Evolutionary conservation across 1,140 invertebrate species (phyloP).

Genomic region (Tetramorium alpestre): DNA sequence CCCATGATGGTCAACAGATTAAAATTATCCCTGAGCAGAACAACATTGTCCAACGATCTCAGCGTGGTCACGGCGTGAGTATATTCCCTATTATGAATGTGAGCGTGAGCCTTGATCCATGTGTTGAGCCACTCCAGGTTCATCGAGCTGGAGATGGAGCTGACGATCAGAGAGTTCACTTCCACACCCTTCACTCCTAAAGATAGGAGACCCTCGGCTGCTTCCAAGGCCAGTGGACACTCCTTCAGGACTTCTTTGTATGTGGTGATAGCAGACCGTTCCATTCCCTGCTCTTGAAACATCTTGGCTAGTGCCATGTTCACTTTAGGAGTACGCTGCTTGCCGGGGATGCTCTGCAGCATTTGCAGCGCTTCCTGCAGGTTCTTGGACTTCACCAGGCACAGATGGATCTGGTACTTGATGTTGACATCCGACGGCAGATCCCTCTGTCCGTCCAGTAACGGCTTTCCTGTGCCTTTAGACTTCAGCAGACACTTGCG

Average conservation of each 20-base stretch:
- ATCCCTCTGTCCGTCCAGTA: conserved; percentile 84
- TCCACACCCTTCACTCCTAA: conserved; percentile 91
- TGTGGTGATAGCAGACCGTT: conserved; percentile 89
- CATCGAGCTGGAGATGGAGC: conserved; percentile 83
- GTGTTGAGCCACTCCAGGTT: conserved; percentile 88
- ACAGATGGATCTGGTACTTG: conserved; percentile 92
- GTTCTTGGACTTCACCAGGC: conserved; percentile 89
- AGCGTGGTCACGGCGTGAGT: conserved; percentile 88
- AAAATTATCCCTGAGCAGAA: conserved; percentile 88
- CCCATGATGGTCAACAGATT: conserved; percentile 89
- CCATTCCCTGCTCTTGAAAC: conserved; percentile 90
- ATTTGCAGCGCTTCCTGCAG: conserved; percentile 88
- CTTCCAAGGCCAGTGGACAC: conserved; percentile 91
- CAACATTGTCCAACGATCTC: conserved; percentile 87
- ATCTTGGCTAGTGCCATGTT: conserved; percentile 91
- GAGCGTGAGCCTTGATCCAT: conserved; percentile 90
- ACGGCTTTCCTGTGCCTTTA: conserved; percentile 85
- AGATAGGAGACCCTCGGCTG: conserved; percentile 89
- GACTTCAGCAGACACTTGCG: conserved; percentile 89
- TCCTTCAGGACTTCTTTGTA: conserved; percentile 93
- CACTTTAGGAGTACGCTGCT: conserved; percentile 88
- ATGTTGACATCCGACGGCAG: conserved; percentile 88
- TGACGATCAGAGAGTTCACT: conserved; percentile 89
- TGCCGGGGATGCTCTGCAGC: conserved; percentile 90
- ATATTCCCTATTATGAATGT: conserved; percentile 89